phyloP scores from a whole-genome alignment of 2,888 invertebrate species.

The Carpatolechia fugitivella region DNA sequence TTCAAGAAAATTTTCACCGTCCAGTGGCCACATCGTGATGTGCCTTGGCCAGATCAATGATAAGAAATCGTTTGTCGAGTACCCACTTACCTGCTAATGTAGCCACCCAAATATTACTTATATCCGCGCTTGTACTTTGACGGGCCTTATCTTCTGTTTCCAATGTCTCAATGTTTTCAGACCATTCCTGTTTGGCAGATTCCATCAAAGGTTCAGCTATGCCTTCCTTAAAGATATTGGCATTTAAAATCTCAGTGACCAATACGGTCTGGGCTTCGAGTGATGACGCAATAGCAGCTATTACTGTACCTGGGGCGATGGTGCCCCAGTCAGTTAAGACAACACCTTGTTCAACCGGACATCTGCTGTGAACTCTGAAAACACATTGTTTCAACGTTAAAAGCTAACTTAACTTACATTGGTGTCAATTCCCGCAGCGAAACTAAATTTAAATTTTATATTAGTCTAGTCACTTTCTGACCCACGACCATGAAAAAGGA shows the following conservation, averaged over 20 bases:
- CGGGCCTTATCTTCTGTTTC: slow-evolving; percentile 29
- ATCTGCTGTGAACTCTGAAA: slow-evolving; percentile 66
- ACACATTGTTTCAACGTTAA: background rate
- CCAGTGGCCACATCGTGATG: no score
- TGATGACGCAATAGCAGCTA: slow-evolving; percentile 80
- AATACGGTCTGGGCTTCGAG: slow-evolving; percentile 79
- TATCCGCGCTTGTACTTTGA: slow-evolving; percentile 41
- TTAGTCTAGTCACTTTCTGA: no score
- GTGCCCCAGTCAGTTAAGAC: slow-evolving; percentile 82
- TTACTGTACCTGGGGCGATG: slow-evolving; percentile 78
- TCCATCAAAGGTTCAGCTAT: slow-evolving; percentile 59
- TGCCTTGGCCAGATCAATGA: no score
- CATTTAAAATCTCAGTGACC: slow-evolving; percentile 67
- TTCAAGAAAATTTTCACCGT: no score
- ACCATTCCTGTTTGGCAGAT: slow-evolving; percentile 60
- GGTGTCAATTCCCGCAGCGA: no score
- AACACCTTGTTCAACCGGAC: slow-evolving; percentile 83
- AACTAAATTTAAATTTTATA: no score
- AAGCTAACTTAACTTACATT: no score
- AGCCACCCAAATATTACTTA: slow-evolving; percentile 81
- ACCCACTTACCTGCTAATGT: slow-evolving; percentile 80
- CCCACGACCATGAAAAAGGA: no score
- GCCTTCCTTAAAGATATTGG: slow-evolving; percentile 60
- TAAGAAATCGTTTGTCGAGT: no score
- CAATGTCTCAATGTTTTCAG: slow-evolving; percentile 53